Percentiles rank a stretch among this genome's conserved stretches.
phyloP scores from a whole-genome alignment of 2,888 invertebrate species.

The Patella caerulea region DNA sequence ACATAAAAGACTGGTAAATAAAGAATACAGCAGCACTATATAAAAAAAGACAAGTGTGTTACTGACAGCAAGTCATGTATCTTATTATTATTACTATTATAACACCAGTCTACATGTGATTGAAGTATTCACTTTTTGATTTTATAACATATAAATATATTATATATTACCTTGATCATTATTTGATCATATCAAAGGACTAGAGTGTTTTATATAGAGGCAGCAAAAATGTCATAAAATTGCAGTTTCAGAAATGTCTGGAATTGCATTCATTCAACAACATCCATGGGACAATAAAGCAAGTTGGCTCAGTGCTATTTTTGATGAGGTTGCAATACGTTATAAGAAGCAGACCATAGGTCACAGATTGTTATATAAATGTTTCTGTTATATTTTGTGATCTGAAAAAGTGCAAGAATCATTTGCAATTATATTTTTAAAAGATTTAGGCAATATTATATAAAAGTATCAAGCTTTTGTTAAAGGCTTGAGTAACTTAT shows the following conservation, averaged over 20 bases:
- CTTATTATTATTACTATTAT: conserved; percentile 3
- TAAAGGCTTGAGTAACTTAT: background rate
- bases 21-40: no score
- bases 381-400: conserved; percentile 12
- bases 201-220: conserved; percentile 13
- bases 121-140: conserved; percentile 5
- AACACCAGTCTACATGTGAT: background rate
- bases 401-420: conserved; percentile 9
- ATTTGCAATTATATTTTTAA: conserved; percentile 12
- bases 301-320: conserved; percentile 6
- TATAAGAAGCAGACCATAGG: conserved; percentile 7
- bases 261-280: conserved; percentile 5
- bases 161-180: background rate
- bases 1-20: no score
- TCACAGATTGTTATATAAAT: conserved; percentile 12
- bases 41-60: no score
- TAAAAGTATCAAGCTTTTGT: conserved; percentile 2
- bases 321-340: conserved; percentile 5
- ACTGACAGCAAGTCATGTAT: background rate
- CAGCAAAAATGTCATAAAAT: conserved; percentile 11
- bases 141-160: conserved; percentile 1
- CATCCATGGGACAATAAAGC: conserved; percentile 3
- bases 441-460: conserved; percentile 5
- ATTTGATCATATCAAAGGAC: conserved; percentile 8
- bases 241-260: conserved; percentile 10